phyloP scores from a whole-genome alignment of 2,113 vertebrate species.

The Pterocles orientalis region DNA sequence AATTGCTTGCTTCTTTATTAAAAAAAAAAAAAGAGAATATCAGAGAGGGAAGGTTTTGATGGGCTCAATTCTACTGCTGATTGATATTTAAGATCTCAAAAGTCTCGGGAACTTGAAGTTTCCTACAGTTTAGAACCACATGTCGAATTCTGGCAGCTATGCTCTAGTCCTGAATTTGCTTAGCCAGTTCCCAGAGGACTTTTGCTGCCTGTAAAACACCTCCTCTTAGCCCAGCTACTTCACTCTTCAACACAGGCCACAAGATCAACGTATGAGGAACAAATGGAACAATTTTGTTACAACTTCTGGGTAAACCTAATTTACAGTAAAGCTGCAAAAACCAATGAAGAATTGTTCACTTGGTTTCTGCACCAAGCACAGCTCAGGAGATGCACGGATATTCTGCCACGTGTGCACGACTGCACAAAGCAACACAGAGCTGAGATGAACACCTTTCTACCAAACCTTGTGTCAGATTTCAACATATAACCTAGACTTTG shows the following conservation, averaged over 20 bases:
- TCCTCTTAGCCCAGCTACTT: not conserved
- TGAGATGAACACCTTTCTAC: not conserved
- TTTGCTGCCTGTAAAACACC: not conserved
- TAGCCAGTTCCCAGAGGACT: not conserved
- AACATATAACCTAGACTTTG: not conserved
- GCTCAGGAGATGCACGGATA: not conserved
- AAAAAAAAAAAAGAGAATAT: not conserved
- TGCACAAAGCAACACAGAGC: rapidly evolving
- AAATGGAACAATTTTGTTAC: not conserved
- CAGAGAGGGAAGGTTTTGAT: not conserved
- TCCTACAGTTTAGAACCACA: not conserved
- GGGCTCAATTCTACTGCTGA: not conserved
- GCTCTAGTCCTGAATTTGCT: not conserved
- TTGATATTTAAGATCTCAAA: not conserved
- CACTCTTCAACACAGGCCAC: not conserved
- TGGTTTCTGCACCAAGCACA: not conserved
- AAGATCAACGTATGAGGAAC: not conserved
- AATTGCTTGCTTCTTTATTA: not conserved
- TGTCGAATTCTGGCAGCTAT: not conserved
- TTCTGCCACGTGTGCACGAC: not conserved
- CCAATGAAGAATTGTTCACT: not conserved
- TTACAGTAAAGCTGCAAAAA: not conserved
- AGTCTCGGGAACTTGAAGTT: not conserved
- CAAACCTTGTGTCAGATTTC: not conserved
- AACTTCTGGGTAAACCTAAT: not conserved